Conservation (phyloP, 2,113 vertebrate species). For the Rhinolophus ferrumequinum region DNA sequence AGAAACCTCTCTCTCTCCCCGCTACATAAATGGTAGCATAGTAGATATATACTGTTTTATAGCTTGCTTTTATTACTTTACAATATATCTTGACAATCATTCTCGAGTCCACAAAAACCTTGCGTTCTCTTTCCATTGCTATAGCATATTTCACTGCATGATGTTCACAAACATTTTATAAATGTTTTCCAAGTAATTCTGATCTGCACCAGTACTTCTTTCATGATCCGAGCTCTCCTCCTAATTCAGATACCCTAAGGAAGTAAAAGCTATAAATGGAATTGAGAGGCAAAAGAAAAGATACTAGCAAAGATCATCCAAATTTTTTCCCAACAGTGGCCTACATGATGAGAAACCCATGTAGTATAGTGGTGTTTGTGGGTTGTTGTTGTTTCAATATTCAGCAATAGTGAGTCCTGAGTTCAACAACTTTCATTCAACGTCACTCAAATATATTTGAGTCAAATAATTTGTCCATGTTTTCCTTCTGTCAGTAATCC, state of each 20-base stretch:
- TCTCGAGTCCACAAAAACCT: not conserved
- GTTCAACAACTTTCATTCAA: not conserved
- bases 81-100: not conserved
- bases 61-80: not conserved
- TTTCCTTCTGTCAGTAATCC: not conserved
- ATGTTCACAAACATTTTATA: not conserved
- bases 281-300: conserved; percentile 22
- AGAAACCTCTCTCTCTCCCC: not conserved
- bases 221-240: conserved; percentile 13
- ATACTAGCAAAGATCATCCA: not conserved
- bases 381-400: not conserved
- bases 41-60: not conserved
- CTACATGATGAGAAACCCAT: not conserved
- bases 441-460: not conserved
- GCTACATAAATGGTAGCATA: not conserved
- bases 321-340: not conserved
- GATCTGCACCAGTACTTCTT: conserved; percentile 16
- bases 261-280: conserved; percentile 37
- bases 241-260: conserved; percentile 3
- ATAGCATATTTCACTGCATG: not conserved
- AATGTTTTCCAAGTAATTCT: conserved; percentile 34
- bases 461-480: not conserved
- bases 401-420: not conserved
- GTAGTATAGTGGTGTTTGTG: not conserved
- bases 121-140: not conserved